Base-by-base conservation (phyloP, 1,140 invertebrate species). In the Psix sp. region DNA sequence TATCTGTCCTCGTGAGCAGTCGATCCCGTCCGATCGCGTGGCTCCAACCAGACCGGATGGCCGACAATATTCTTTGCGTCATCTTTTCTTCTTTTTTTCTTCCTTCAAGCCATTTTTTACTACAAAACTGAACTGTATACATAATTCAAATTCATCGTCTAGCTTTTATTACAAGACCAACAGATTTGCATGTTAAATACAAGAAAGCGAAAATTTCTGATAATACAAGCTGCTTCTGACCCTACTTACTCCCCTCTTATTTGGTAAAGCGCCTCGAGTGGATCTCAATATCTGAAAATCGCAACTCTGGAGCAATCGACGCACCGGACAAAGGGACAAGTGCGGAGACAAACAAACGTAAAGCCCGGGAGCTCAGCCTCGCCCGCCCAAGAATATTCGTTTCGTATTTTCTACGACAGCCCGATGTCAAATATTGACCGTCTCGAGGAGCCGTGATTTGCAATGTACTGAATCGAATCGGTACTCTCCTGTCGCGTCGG, bases 1-100 rank as follows among this genome's bases (percentile, higher is more conserved):
- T 83, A 84, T 79, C 82, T 82, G 81, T 82, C 79, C 77, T 54
- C n/a, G n/a, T n/a, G n/a, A n/a, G n/a, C n/a, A n/a, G n/a, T n/a
- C n/a, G n/a, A n/a, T n/a, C n/a, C n/a, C n/a, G n/a, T n/a, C n/a
- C n/a, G n/a, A n/a, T n/a, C n/a, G n/a, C n/a, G n/a, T n/a, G n/a
- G n/a, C n/a, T n/a, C n/a, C n/a, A n/a, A n/a, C n/a, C n/a, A n/a
- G n/a, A n/a, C n/a, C n/a, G n/a, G n/a, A n/a, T n/a, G n/a, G n/a
- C n/a, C n/a, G n/a, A n/a, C n/a, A n/a, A n/a, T n/a, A n/a, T n/a
- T n/a, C n/a, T n/a, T n/a, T n/a, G n/a, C n/a, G n/a, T n/a, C n/a
- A n/a, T n/a, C n/a, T n/a, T n/a, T n/a, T n/a, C n/a, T n/a, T n/a
- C n/a, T n/a, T n/a, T n/a, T n/a, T n/a, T n/a, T n/a, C n/a, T n/a